phyloP scores from a whole-genome alignment of 2,888 invertebrate genomes.

The Nephrotoma appendiculata region DNA sequence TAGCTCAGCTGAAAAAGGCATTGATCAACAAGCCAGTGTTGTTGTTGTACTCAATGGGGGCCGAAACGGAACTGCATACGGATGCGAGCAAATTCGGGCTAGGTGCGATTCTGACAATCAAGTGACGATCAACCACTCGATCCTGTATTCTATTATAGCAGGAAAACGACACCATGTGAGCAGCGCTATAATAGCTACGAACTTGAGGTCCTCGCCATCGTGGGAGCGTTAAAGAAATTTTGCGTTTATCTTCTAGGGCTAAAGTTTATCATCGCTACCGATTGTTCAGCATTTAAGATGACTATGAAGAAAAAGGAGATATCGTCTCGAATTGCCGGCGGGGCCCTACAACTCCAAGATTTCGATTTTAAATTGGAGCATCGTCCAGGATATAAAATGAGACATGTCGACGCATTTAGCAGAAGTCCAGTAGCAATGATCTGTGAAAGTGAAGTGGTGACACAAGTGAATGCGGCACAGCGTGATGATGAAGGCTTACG shows the following conservation, averaged over 20 bases:
- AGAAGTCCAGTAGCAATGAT: too few species aligned
- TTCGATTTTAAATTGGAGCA: too few species aligned
- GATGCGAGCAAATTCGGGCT: background rate
- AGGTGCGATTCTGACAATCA: background rate
- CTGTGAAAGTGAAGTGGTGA: too few species aligned
- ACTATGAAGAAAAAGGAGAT: background rate
- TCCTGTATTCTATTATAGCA: background rate
- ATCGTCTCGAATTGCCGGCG: too few species aligned
- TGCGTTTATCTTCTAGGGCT: background rate
- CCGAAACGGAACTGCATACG: background rate
- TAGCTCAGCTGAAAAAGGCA: too few species aligned
- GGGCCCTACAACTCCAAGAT: too few species aligned
- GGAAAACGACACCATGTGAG: background rate
- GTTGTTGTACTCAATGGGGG: too few species aligned
- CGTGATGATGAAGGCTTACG: too few species aligned
- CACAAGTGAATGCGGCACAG: too few species aligned
- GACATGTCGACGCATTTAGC: too few species aligned
- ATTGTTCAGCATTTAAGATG: background rate
- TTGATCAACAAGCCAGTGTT: too few species aligned
- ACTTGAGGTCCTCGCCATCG: background rate
- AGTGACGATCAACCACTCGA: background rate
- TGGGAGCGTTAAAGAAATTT: background rate
- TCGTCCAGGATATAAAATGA: too few species aligned
- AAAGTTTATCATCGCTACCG: background rate
- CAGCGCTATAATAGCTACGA: background rate